Evolutionary conservation across 2,113 vertebrate genomes (phyloP).

Genomic region (Alectura lathami): DNA sequence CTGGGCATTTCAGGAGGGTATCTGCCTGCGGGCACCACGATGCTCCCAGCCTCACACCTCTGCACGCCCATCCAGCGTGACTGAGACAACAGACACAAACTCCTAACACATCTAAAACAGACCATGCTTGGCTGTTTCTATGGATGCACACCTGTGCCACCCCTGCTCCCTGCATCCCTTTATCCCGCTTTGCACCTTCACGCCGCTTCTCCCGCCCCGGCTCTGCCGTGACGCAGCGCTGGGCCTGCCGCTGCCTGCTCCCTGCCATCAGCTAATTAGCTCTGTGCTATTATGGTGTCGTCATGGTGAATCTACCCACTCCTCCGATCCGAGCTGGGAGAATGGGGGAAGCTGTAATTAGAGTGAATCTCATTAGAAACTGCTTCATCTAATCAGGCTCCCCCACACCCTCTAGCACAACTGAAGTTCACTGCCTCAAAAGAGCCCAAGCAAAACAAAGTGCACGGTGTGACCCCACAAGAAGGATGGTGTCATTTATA

Average conservation of each 20-base stretch:
- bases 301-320: slow-evolving; percentile 75
- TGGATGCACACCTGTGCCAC: background rate
- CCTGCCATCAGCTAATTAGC: slow-evolving; percentile 74
- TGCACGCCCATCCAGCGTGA: background rate
- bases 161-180: background rate
- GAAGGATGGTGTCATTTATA: background rate
- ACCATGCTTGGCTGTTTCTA: rapidly evolving
- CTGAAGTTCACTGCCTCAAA: slow-evolving; percentile 62
- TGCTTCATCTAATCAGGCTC: slow-evolving; percentile 79
- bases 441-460: slow-evolving; percentile 40
- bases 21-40: rapidly evolving
- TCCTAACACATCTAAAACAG: background rate
- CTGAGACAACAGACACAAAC: rapidly evolving
- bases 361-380: slow-evolving; percentile 86
- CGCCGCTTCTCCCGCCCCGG: background rate
- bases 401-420: slow-evolving; percentile 70
- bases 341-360: slow-evolving; percentile 85
- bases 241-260: slow-evolving; percentile 68
- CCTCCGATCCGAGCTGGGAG: slow-evolving; percentile 72
- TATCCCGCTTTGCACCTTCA: background rate
- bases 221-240: slow-evolving; percentile 7
- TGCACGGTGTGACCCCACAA: background rate
- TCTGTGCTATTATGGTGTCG: slow-evolving; percentile 74
- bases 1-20: background rate
- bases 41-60: background rate